Evolutionary conservation across 2,888 invertebrate genomes (phyloP).

Genomic region (Lasioglossum marginatum): DNA sequence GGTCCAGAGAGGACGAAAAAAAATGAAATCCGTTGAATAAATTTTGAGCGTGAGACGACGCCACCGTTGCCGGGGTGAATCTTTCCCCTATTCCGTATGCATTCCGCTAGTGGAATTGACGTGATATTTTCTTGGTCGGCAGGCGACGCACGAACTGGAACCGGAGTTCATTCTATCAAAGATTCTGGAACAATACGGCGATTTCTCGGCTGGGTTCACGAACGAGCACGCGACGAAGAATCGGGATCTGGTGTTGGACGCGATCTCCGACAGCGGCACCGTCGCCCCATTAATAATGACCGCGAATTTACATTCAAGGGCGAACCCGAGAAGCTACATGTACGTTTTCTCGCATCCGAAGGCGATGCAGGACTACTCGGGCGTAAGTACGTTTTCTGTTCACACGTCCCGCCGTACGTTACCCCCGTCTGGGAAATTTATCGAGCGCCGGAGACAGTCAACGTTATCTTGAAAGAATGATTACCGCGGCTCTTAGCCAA

Average conservation of each 20-base stretch:
- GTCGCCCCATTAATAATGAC: conserved; percentile 92
- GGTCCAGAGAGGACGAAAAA: background rate
- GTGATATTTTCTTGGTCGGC: conserved; percentile 51
- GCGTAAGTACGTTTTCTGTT: conserved; percentile 86
- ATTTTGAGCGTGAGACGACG: background rate
- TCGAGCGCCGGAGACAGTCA: conserved; percentile 7
- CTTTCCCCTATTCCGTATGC: conserved; percentile 6
- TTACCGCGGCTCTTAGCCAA: conserved; percentile 3
- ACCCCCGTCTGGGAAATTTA: background rate
- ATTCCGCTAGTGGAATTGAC: conserved; percentile 40
- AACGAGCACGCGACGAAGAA: conserved; percentile 87
- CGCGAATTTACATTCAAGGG: conserved; percentile 90
- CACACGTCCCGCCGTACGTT: conserved; percentile 21
- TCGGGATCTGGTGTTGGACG: conserved; percentile 93
- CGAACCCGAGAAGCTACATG: conserved; percentile 92
- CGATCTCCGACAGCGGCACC: conserved; percentile 95
- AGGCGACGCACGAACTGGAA: conserved; percentile 82
- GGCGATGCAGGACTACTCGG: conserved; percentile 90
- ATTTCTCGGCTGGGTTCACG: conserved; percentile 86
- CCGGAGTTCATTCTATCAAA: conserved; percentile 79
- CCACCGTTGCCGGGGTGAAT: conserved; percentile 10
- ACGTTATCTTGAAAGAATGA: conserved; percentile 7
- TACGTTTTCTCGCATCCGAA: conserved; percentile 95
- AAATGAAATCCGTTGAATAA: background rate
- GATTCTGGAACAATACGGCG: conserved; percentile 80